Base-by-base conservation (phyloP, 2,888 invertebrate species). In the Pachycephus smyrnensis region DNA sequence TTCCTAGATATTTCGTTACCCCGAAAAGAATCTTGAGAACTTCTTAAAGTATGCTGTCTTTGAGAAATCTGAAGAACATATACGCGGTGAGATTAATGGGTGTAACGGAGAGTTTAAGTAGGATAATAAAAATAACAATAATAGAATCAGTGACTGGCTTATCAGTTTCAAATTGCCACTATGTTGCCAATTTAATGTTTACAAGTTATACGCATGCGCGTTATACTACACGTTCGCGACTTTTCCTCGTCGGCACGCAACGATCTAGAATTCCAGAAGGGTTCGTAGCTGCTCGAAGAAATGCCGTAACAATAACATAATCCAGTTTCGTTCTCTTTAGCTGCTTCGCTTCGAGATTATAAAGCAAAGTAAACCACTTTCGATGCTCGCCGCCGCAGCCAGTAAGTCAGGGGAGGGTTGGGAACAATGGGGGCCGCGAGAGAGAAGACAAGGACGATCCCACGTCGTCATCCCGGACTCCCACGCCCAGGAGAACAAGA, bases 381-480 rank as follows among this genome's bases (percentile, higher is more conserved):
- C 90, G 89, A 88, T 89, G 86, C 84, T 84, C 82, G 85, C 82
- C 33, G 23, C 4, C 74, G 74, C 74, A 31, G 74, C 33, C 74
- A 32, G 82, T 84, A 81, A 80, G 82, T 80, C 84, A 81, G 79
- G 80, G 76, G 68, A 79, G 80, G 76, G 55, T 55, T 55, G 55
- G 80, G 80, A 88, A 90, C 90, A 91, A 91, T 90, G 82, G 88
- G 88, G 88, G 89, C 90, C 90, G 90, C 90, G 91, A 89, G 91
- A 91, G 90, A 84, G 81, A 87, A 88, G 85, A 87, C 91, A 91
- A 91, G 91, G 91, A 90, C 91, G 91, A 90, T 91, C 91, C 88
- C 91, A 91, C 90, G 91, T 88, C 86, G 78, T 55, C 36, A 33
- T 78, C 78, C 68, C 35, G 55, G 33, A 55, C 71, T 78, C 78